Evolutionary conservation across 2,113 vertebrate genomes (phyloP), one percentile per base, ranked within the genome.

Genomic region (Hydrochoerus hydrochaeris): DNA sequence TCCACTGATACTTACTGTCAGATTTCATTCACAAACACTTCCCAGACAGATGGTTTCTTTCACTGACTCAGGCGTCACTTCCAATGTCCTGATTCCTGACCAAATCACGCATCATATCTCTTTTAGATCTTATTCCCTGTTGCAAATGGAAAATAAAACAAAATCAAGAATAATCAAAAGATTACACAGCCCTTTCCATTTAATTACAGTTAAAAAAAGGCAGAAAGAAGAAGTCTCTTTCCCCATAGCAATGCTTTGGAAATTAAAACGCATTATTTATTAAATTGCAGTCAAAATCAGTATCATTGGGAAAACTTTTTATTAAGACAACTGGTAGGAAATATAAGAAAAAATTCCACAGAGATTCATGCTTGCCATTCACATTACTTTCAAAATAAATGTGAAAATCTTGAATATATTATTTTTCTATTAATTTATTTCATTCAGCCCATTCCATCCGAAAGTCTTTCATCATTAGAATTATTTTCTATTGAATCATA

Each of bases 1-100:
- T 97, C 96, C 63, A 41, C 87, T 96, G 30, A 28, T 95, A 96
- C 90, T 97, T 96, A 65, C 92, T 94, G 81, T 97, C 95, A 86
- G 96, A 62, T 91, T 94, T 98, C 96, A 93, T 98, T 96, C 69
- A 62, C 85, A 98, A 93, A 96, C 95, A 94, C 69, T 97, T 69
- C 88, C 60, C 69, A 96, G 89, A 91, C 95, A 98, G 94, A 93
- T 97, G 24, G 90, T 95, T 97, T 96, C 93, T 65, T 92, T 63
- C 88, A 67, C 35, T 88, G 95, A 86, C 81, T 94, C 78, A 95
- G 71, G 80, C 92, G 82, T 28, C 80, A 94, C 57, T 93, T 98
- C 87, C 92, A 60, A 38, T 85, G 19, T 85, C 52, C 62, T 94
- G 94, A 77, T 9, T 89, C 85, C 93, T 94, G 95, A 95, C 90